phyloP scores from a whole-genome alignment of 2,888 invertebrate genomes.

The Tolmerus cingulatus region DNA sequence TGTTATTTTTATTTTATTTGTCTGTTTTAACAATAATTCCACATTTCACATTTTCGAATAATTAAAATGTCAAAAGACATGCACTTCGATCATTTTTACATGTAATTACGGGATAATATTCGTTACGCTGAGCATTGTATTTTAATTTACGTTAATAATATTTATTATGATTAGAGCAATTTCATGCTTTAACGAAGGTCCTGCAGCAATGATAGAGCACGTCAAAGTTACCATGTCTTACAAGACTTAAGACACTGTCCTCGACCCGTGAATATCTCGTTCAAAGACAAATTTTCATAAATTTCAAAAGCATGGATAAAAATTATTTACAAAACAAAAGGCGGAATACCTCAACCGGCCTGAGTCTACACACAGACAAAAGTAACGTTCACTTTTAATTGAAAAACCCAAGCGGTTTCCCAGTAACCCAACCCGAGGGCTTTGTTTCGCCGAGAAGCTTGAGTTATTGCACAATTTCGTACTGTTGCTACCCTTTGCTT shows the following conservation, averaged over 20 bases:
- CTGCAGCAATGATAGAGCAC: neutral
- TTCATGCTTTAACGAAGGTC: neutral
- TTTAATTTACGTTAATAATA: neutral
- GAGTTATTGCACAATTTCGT: neutral
- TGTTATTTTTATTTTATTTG: too few relatives aligned
- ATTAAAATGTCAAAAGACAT: too few relatives aligned
- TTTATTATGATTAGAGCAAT: neutral
- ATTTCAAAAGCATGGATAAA: neutral
- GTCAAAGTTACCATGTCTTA: neutral
- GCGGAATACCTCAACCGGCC: neutral
- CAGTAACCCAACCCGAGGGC: neutral
- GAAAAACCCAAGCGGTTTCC: neutral
- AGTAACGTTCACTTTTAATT: conserved; percentile 9
- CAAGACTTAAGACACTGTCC: neutral
- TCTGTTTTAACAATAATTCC: too few relatives aligned
- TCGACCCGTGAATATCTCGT: neutral
- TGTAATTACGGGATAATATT: too few relatives aligned
- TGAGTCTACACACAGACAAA: neutral
- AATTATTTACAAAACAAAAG: neutral
- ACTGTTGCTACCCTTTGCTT: neutral
- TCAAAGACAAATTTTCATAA: neutral
- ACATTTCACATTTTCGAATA: too few relatives aligned
- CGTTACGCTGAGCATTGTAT: too few relatives aligned
- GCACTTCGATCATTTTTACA: too few relatives aligned
- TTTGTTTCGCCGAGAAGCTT: neutral